Conservation (phyloP, 1,140 invertebrate species). For the Drosophila mojavensis region DNA sequence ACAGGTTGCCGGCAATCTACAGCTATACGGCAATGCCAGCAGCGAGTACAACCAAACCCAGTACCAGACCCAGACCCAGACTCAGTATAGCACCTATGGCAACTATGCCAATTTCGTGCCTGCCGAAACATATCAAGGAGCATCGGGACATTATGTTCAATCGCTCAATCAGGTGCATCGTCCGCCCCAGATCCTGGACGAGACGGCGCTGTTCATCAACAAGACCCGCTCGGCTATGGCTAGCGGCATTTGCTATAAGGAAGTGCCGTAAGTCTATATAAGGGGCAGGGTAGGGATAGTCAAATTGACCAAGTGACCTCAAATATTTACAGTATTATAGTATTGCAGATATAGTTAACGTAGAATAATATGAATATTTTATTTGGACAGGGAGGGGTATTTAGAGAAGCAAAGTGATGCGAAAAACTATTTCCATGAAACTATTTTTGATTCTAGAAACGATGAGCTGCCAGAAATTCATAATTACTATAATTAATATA, state of each 20-base stretch:
- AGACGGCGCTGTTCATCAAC: constrained; percentile 77
- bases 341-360: no score
- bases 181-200: constrained; percentile 55
- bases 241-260: constrained; percentile 85
- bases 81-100: constrained; percentile 30
- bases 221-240: constrained; percentile 75
- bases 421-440: no score
- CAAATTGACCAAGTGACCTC: no score
- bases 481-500: no score
- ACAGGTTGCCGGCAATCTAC: constrained; percentile 58
- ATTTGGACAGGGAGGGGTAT: no score
- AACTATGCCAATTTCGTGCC: constrained; percentile 51
- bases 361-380: no score
- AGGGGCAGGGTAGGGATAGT: background rate
- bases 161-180: constrained; percentile 31
- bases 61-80: constrained; percentile 29
- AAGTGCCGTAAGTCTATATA: constrained; percentile 85
- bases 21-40: constrained; percentile 44
- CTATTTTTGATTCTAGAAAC: no score
- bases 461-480: no score
- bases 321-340: no score
- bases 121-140: constrained; percentile 67
- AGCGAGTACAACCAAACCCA: constrained; percentile 34
- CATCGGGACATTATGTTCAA: constrained; percentile 59
- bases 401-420: no score